Percentiles rank a stretch among this genome's conserved stretches.
Conservation (phyloP, 2,888 invertebrate genomes). For the Podabrus alpinus region DNA sequence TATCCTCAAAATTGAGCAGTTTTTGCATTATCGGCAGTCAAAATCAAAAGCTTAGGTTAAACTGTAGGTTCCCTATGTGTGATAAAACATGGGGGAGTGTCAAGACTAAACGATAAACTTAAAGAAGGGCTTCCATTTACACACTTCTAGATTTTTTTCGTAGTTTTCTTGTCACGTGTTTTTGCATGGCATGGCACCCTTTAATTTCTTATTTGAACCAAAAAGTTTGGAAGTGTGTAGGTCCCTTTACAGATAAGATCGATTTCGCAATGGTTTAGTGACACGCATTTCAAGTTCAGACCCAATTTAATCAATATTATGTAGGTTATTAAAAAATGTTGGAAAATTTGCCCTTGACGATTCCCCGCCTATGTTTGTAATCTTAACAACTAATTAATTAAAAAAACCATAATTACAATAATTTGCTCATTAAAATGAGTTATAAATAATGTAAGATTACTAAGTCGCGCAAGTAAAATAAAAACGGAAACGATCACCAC, state of each 20-base stretch:
- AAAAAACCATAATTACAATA: background rate
- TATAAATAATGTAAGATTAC: background rate
- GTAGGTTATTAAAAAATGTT: background rate
- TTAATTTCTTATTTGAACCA: too few relatives aligned
- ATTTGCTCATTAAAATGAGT: background rate
- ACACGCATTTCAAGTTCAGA: background rate
- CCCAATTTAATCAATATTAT: background rate
- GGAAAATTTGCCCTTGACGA: background rate
- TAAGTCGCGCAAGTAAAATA: background rate
- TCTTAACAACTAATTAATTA: background rate
- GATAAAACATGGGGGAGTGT: too few relatives aligned
- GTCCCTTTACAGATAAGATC: background rate
- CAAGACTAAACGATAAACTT: too few relatives aligned
- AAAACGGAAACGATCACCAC: background rate
- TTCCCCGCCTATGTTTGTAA: background rate
- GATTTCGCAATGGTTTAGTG: background rate
- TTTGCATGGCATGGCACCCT: too few relatives aligned
- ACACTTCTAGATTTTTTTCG: too few relatives aligned
- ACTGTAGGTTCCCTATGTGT: too few relatives aligned
- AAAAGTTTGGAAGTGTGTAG: background rate
- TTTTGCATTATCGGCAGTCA: too few relatives aligned
- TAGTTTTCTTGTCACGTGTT: too few relatives aligned
- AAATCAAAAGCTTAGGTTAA: too few relatives aligned
- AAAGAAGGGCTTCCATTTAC: too few relatives aligned
- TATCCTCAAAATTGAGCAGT: too few relatives aligned